Evolutionary conservation across 2,113 vertebrate genomes (phyloP).

Genomic region (Xenopus borealis): DNA sequence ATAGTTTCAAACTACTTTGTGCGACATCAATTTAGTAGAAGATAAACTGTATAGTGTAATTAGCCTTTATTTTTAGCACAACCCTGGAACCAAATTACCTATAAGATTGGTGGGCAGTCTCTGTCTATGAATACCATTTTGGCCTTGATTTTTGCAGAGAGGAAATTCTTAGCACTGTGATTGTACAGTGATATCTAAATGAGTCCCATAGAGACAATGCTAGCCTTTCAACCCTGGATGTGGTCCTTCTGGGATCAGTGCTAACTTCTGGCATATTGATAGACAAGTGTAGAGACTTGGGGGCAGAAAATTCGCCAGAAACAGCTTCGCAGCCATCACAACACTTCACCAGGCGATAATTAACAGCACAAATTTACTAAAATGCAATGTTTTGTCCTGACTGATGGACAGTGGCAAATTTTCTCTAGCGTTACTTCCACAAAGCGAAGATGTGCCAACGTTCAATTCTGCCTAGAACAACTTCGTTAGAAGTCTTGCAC

Average conservation of each 20-base stretch:
- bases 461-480: too few species aligned
- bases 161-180: slow-evolving; percentile 12
- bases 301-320: too few species aligned
- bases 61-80: not conserved
- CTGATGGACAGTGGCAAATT: too few species aligned
- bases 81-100: not conserved
- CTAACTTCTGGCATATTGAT: slow-evolving; percentile 28
- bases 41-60: not conserved
- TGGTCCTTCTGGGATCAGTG: slow-evolving; percentile 35
- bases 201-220: slow-evolving; percentile 31
- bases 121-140: not conserved
- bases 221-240: slow-evolving; percentile 22
- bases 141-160: not conserved
- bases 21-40: not conserved
- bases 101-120: not conserved
- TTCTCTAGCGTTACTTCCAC: too few species aligned
- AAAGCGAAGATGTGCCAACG: too few species aligned
- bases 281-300: slow-evolving; percentile 29
- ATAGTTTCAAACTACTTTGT: not conserved
- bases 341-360: too few species aligned
- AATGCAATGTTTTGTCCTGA: too few species aligned
- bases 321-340: too few species aligned
- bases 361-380: too few species aligned
- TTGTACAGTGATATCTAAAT: slow-evolving; percentile 33
- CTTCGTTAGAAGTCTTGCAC: too few species aligned